Evolutionary conservation across 2,888 invertebrate genomes (phyloP).

Genomic region (Conchocele bisecta): DNA sequence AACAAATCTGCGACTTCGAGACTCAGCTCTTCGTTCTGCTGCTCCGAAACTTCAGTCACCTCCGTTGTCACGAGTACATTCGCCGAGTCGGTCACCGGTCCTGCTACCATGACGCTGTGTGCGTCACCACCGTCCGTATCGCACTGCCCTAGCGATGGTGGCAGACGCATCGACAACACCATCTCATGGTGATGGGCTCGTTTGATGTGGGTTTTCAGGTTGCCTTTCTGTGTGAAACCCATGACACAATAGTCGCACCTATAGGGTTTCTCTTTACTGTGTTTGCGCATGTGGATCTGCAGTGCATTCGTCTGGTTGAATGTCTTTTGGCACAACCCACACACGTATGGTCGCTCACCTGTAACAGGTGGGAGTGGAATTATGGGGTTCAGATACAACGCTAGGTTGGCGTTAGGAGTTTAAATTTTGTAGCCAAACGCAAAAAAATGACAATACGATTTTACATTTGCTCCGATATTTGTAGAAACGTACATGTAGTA

Average conservation of each 20-base stretch:
- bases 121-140: not conserved
- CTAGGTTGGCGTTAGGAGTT: not conserved
- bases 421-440: too few relatives aligned
- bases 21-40: too few relatives aligned
- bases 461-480: too few relatives aligned
- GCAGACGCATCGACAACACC: conserved; percentile 76
- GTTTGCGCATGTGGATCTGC: conserved; percentile 80
- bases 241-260: conserved; percentile 80
- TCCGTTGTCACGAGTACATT: too few relatives aligned
- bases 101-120: conserved; percentile 27
- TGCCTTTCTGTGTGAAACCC: conserved; percentile 81
- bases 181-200: conserved; percentile 80
- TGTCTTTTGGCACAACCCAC: conserved; percentile 77
- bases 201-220: conserved; percentile 82
- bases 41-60: too few relatives aligned
- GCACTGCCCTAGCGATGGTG: not conserved
- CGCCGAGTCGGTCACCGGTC: too few relatives aligned
- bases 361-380: conserved; percentile 26
- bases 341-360: conserved; percentile 81
- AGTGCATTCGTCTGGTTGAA: conserved; percentile 83
- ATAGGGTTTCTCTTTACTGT: conserved; percentile 80
- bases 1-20: too few relatives aligned
- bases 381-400: not conserved
- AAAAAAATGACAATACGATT: too few relatives aligned
- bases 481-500: too few relatives aligned